phyloP scores from a whole-genome alignment of 2,888 invertebrate genomes.

The Metalampra italica region DNA sequence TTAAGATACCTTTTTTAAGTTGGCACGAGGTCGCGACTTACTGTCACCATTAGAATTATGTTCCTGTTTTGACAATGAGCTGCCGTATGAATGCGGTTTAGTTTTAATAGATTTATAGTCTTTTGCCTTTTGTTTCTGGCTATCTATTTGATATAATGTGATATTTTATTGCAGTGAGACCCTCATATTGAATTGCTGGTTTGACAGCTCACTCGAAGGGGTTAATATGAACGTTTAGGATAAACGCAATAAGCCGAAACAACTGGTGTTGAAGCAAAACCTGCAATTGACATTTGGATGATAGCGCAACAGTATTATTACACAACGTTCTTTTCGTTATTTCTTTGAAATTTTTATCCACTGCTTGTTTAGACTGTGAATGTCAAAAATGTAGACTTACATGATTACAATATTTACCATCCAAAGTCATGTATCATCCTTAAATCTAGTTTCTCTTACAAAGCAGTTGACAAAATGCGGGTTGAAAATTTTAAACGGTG shows the following conservation, averaged over 20 bases:
- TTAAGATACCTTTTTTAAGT: slow-evolving; percentile 64
- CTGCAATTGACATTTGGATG: slow-evolving; percentile 70
- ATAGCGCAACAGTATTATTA: slow-evolving; percentile 51
- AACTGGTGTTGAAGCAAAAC: slow-evolving; percentile 69
- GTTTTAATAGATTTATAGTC: slow-evolving; percentile 64
- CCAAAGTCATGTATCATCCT: not conserved
- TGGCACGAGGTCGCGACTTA: slow-evolving; percentile 71
- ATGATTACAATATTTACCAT: not conserved
- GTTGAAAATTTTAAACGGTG: slow-evolving; percentile 67
- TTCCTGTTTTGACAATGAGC: slow-evolving; percentile 67
- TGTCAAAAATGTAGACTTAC: not conserved
- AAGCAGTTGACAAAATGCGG: slow-evolving; percentile 69
- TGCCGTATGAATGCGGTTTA: slow-evolving; percentile 57
- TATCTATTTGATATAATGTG: slow-evolving; percentile 55
- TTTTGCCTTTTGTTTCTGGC: slow-evolving; percentile 58
- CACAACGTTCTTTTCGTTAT: slow-evolving; percentile 23
- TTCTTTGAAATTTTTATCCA: slow-evolving; percentile 1
- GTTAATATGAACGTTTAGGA: slow-evolving; percentile 75
- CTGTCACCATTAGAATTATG: slow-evolving; percentile 73
- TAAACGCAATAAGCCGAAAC: slow-evolving; percentile 73
- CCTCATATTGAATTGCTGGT: slow-evolving; percentile 63
- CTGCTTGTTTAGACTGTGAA: not conserved
- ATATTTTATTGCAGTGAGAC: slow-evolving; percentile 56
- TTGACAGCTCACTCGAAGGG: slow-evolving; percentile 74
- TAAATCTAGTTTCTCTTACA: slow-evolving; percentile 22